Percentiles rank a stretch among this genome's conserved stretches.
Evolutionary conservation across 2,113 vertebrate genomes (phyloP).

Genomic region (Proteles cristata): DNA sequence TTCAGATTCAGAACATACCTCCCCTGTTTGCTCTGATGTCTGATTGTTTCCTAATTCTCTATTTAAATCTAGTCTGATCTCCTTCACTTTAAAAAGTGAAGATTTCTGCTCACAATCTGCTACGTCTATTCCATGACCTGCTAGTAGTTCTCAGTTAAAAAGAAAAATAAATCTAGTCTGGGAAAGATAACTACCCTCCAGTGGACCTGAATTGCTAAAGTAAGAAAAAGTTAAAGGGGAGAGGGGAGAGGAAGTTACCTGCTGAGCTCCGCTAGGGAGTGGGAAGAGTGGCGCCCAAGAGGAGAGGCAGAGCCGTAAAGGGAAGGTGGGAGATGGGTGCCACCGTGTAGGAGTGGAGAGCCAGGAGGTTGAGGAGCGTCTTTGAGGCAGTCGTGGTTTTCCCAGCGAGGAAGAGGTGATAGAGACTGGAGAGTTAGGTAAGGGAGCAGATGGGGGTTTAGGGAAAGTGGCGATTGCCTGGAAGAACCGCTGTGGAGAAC

Average conservation of each 20-base stretch:
- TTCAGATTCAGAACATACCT: background rate
- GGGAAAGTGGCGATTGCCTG: background rate
- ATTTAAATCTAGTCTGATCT: background rate
- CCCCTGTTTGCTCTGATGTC: background rate
- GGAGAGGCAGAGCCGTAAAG: background rate
- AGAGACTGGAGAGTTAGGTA: background rate
- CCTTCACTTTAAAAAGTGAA: background rate
- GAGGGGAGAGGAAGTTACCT: too few species aligned
- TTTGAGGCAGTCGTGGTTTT: background rate
- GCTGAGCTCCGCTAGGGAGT: background rate
- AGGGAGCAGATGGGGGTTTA: background rate
- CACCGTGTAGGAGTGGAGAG: background rate
- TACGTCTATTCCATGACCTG: background rate
- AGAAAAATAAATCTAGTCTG: background rate
- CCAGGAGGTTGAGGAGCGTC: background rate
- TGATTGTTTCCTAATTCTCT: background rate
- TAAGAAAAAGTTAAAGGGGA: background rate
- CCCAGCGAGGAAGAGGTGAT: background rate
- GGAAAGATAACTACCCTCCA: background rate
- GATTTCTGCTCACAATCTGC: background rate
- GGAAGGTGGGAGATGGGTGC: background rate
- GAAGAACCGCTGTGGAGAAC: background rate
- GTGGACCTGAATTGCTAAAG: background rate
- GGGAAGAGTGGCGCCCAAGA: background rate
- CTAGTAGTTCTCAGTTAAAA: background rate